Base-by-base conservation (phyloP, 2,888 invertebrate genomes). In the Siphlonurus alternatus region DNA sequence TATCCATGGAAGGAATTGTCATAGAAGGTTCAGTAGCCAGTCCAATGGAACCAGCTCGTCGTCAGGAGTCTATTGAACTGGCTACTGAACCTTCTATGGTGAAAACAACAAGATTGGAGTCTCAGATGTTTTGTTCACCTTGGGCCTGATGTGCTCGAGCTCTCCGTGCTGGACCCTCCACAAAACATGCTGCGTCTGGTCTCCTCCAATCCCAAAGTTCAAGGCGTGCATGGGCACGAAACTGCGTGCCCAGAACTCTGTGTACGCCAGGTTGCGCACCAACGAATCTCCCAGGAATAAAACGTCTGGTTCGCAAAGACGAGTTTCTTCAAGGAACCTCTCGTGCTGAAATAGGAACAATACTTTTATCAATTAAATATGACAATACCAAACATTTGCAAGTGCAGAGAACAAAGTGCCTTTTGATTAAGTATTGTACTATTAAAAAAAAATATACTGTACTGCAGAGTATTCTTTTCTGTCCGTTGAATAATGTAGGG, bases 131-230 rank as follows among this genome's bases (percentile, higher is more conserved):
- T 59, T 5, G 51, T 54, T 60, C 25, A 65, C 91, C 81, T 93
- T 94, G 7, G 94, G 93, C 73, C 87, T 86, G 67, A 93, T 86
- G 78, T 87, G 83, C 74, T 94, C 93, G 71, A 95, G 77, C 77
- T 93, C 93, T 63, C 93, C 94, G 78, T 95, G 90, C 72, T 84
- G 81, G 60, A 94, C 83, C 70, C 95, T 81, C 94, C 94, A 95
- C 53, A 95, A 78, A 18, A 94, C 85, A 80, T 95, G 86, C 74
- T 94, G 88, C 53, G 90, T 89, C 73, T 86, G 83, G 76, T 95
- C 94, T 67, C 86, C 88, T 69, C 90, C 87, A 72, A 94, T 89
- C 70, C 93, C 93, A 77, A 92, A 90, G 76, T 94, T 94, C 70
- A 94, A 82, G 74, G 90, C 88, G 76, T 95, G 94, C 74, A 95